Conservation (phyloP, 2,113 vertebrate genomes). For the Gymnogyps californianus region DNA sequence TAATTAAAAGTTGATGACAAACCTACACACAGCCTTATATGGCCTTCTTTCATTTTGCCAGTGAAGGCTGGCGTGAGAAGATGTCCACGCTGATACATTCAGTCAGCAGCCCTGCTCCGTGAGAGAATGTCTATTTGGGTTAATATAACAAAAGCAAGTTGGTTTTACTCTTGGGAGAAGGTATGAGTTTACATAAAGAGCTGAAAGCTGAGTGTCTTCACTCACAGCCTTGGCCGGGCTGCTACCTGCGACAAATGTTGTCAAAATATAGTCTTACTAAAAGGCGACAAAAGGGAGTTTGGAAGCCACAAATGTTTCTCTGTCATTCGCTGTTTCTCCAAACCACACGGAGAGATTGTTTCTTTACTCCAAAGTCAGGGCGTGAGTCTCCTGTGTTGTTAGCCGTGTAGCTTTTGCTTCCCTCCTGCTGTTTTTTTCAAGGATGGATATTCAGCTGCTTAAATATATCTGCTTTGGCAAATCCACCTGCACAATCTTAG, state of each 20-base stretch:
- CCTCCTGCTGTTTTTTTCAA: background rate
- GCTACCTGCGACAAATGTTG: background rate
- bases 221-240: background rate
- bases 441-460: background rate
- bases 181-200: background rate
- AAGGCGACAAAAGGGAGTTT: slow-evolving; percentile 14
- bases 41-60: background rate
- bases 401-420: background rate
- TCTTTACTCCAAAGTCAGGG: background rate
- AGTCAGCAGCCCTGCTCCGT: background rate
- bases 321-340: background rate
- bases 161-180: slow-evolving; percentile 7
- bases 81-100: background rate
- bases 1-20: background rate
- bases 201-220: background rate
- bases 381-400: accelerated
- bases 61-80: background rate
- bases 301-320: background rate
- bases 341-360: background rate
- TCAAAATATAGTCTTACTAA: background rate
- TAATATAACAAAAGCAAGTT: background rate
- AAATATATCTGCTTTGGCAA: background rate
- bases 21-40: background rate
- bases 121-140: background rate
- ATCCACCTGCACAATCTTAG: background rate